Evolutionary conservation across 2,797 vertebrate genomes (phyloP).

Genomic region (Malurus leucopterus): DNA sequence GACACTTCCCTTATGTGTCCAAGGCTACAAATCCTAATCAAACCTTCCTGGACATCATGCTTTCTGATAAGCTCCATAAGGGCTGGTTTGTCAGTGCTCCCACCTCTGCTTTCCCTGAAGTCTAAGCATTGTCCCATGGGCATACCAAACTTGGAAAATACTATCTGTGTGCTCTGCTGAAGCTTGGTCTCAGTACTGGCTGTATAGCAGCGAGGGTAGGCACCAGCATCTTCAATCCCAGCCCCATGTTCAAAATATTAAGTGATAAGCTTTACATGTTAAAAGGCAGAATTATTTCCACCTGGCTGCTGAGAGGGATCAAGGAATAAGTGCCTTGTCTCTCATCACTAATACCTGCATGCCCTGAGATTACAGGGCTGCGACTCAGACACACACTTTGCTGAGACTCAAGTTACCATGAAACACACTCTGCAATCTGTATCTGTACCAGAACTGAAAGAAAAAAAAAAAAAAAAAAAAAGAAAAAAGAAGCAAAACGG

Average conservation of each 20-base stretch:
- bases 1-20: neutral
- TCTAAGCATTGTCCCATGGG: neutral
- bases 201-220: neutral
- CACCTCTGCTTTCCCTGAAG: neutral
- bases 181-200: neutral
- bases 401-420: neutral
- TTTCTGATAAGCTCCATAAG: neutral
- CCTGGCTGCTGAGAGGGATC: constrained; percentile 10
- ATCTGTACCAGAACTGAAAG: neutral
- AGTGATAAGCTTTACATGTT: neutral
- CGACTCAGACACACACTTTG: neutral
- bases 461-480: neutral
- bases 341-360: neutral
- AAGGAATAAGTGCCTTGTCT: neutral
- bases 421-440: neutral
- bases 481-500: neutral
- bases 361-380: neutral
- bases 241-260: neutral
- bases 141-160: neutral
- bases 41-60: neutral
- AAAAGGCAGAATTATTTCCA: constrained; percentile 35
- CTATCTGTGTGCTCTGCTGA: neutral
- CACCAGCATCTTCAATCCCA: neutral
- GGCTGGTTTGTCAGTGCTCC: accelerated
- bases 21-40: neutral